Evolutionary conservation across 2,888 invertebrate genomes (phyloP).

Genomic region (Pyrochroa serraticornis): DNA sequence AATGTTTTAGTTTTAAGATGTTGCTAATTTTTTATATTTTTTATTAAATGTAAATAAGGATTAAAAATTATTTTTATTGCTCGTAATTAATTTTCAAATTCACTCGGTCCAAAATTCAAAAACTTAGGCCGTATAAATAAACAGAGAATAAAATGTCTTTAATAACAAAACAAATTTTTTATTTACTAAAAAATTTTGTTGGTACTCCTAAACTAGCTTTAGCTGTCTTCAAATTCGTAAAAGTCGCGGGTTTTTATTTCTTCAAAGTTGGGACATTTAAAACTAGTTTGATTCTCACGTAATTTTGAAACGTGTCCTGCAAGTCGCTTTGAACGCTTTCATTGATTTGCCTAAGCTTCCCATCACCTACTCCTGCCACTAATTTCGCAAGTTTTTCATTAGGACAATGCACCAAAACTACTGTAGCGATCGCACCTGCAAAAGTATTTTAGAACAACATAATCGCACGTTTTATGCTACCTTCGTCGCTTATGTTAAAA

Average conservation of each 20-base stretch:
- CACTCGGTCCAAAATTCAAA: no score
- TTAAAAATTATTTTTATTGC: no score
- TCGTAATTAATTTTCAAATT: no score
- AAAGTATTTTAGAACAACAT: constrained; percentile 26
- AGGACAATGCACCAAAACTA: constrained; percentile 70
- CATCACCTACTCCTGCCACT: constrained; percentile 72
- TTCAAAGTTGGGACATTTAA: constrained; percentile 22
- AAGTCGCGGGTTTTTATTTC: constrained; percentile 2
- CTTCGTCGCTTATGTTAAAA: constrained; percentile 65
- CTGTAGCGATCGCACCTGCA: constrained; percentile 61
- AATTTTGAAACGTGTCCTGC: constrained; percentile 51
- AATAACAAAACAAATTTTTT: no score
- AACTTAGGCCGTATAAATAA: no score
- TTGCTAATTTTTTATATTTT: not conserved
- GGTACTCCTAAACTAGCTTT: no score
- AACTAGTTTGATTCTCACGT: constrained; percentile 50
- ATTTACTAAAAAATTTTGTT: no score
- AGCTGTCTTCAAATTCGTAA: not conserved
- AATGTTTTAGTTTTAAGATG: not conserved
- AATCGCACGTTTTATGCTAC: constrained; percentile 42
- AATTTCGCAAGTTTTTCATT: constrained; percentile 67
- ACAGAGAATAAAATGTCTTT: no score
- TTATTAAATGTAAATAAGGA: no score
- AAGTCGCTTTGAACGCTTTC: constrained; percentile 54
- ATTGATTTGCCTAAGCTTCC: constrained; percentile 74